Evolutionary conservation across 2,113 vertebrate species (phyloP), one percentile per base, ranked within the genome.

Genomic region (Dromiciops gliroides): DNA sequence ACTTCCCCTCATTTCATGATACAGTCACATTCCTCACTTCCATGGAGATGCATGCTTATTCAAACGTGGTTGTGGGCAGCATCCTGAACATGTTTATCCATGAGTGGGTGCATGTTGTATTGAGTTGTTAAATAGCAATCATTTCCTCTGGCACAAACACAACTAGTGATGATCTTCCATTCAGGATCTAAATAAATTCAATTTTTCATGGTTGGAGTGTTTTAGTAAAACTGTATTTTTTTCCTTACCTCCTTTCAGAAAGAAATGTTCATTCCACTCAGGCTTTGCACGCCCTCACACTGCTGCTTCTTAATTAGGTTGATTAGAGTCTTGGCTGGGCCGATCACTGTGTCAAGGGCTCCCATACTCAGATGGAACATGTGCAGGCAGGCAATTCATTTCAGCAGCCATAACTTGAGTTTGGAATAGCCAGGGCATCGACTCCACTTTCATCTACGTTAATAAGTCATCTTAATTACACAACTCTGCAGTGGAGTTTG

Each of bases 391-490:
- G 50, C 92, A 97, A 96, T 97, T 97, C 92, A 96, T 97, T 95
- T 97, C 93, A 97, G 94, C 95, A 92, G 67, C 48, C 47, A 26
- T 93, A 93, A 97, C 96, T 91, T 91, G 60, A 95, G 96, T 96
- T 96, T 96, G 51, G 91, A 96, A 94, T 96, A 97, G 92, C 56
- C 60, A 94, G 92, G 92, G 94, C 92, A 96, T 97, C 91, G 90
- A n/a, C 93, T 96, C 90, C 48, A 94, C 97, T 95, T 93, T 89
- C 96, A 98, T 95, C 50, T 96, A 50, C 26, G 75, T 90, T 96
- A 97, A 96, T 97, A 95, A 97, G 89, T 95, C 95, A 94, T 96
- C 67, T 95, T 97, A 97, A 98, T 98, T 97, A 96, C 50, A 90
- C 48, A 97, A 93, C 75, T 95, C 37, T 90, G 67, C 91, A 89